Conservation (phyloP, 2,113 vertebrate species). For the Saccopteryx bilineata region DNA sequence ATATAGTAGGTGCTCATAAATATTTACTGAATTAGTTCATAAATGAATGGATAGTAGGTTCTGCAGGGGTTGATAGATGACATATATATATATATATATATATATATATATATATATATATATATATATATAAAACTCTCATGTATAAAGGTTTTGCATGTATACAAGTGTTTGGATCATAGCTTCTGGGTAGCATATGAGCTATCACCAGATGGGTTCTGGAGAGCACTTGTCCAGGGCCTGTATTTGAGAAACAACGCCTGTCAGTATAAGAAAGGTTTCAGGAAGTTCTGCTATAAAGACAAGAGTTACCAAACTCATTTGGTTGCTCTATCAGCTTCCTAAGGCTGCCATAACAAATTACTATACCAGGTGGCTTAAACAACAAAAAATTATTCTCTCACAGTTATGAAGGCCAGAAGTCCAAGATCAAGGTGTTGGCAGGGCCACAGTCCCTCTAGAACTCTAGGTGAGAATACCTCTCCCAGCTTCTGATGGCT, state of each 20-base stretch:
- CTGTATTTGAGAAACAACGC: slow-evolving; percentile 36
- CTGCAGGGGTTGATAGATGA: not conserved
- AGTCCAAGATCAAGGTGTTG: not conserved
- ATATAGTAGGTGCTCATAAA: not conserved
- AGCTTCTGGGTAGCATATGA: not conserved
- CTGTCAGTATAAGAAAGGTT: not conserved
- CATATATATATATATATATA: not conserved
- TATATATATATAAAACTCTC: not conserved
- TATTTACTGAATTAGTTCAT: not conserved
- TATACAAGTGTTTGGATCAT: not conserved
- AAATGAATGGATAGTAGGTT: not conserved
- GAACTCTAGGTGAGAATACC: not conserved
- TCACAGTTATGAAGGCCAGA: not conserved
- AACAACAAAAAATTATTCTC: not conserved
- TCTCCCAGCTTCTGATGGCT: not conserved
- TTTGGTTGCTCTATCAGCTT: not conserved
- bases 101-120: not conserved
- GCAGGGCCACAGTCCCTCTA: not conserved
- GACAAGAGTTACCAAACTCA: not conserved
- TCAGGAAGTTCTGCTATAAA: not conserved
- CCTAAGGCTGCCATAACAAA: slow-evolving; percentile 5
- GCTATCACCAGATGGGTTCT: not conserved
- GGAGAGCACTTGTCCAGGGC: not conserved
- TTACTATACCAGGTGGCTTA: not conserved
- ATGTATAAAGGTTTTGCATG: not conserved